Evolutionary conservation across 1,140 invertebrate species (phyloP).

Genomic region (Caenorhabditis remanei): DNA sequence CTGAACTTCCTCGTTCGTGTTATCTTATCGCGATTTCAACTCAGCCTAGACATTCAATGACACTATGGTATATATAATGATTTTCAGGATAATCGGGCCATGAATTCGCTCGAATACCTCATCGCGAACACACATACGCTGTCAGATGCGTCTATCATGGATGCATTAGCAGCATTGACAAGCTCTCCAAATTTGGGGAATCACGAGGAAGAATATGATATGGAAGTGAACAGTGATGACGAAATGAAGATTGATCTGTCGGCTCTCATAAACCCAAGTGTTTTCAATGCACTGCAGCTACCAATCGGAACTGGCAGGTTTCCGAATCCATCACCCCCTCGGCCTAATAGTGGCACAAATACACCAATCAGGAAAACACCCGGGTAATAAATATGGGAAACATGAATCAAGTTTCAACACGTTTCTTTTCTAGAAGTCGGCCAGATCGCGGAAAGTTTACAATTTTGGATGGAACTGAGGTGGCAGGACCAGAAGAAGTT

Average conservation of each 20-base stretch:
- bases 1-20: not conserved
- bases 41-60: not conserved
- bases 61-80: not conserved
- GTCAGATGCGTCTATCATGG: not conserved
- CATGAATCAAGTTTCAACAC: not conserved
- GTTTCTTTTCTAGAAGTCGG: conserved; percentile 32
- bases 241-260: conserved; percentile 38
- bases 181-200: conserved; percentile 18
- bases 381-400: not conserved
- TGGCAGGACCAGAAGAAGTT: conserved; percentile 59
- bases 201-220: conserved; percentile 31
- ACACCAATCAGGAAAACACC: conserved; percentile 43
- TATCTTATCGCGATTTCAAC: not conserved
- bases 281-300: conserved; percentile 41
- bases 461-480: conserved; percentile 56
- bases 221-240: conserved; percentile 46
- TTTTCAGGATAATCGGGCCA: conserved; percentile 32
- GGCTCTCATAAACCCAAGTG: conserved; percentile 35
- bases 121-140: conserved; percentile 21
- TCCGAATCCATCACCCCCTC: conserved; percentile 31
- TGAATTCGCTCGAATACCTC: conserved; percentile 39
- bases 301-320: conserved; percentile 31
- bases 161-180: conserved; percentile 36
- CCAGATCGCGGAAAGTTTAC: conserved; percentile 62
- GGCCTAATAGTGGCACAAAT: conserved; percentile 20